These are phyloP conservation scores for Falcunculus frontatus DNA, from an alignment of 2,113 vertebrate species.

Conservation along the genomic window DNA sequence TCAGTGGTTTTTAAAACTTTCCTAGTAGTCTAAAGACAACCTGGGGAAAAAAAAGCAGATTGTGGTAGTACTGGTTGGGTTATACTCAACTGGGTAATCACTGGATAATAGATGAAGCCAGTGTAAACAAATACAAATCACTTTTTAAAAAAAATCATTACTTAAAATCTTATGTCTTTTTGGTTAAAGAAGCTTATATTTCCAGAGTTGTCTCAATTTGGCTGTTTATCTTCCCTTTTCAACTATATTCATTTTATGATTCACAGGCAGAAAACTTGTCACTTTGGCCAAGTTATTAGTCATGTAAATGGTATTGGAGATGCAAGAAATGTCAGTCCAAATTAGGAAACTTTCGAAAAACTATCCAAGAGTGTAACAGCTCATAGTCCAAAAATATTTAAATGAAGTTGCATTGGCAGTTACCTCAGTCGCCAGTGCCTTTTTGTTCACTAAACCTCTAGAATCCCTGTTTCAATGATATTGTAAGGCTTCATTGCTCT, in stretches of 20 bases:
- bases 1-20: not conserved
- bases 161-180: not conserved
- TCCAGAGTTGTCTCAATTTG: not conserved
- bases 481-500: not conserved
- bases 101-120: not conserved
- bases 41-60: not conserved
- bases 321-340: constrained; percentile 51
- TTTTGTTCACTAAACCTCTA: not conserved
- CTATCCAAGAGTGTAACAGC: not conserved
- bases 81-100: not conserved
- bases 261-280: not conserved
- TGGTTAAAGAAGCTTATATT: not conserved
- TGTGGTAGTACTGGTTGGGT: not conserved
- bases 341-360: constrained; percentile 33
- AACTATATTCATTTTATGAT: constrained; percentile 19
- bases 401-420: not conserved
- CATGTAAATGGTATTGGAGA: constrained; percentile 39
- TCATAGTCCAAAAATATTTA: constrained; percentile 18
- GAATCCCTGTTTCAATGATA: not conserved
- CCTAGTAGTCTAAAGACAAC: not conserved
- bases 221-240: constrained; percentile 4
- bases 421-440: not conserved
- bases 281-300: constrained; percentile 29
- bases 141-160: not conserved
- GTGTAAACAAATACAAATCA: not conserved